These are phyloP conservation scores for Colletes collaris DNA, from an alignment of 2,888 invertebrate species.

Conservation along the genomic window DNA sequence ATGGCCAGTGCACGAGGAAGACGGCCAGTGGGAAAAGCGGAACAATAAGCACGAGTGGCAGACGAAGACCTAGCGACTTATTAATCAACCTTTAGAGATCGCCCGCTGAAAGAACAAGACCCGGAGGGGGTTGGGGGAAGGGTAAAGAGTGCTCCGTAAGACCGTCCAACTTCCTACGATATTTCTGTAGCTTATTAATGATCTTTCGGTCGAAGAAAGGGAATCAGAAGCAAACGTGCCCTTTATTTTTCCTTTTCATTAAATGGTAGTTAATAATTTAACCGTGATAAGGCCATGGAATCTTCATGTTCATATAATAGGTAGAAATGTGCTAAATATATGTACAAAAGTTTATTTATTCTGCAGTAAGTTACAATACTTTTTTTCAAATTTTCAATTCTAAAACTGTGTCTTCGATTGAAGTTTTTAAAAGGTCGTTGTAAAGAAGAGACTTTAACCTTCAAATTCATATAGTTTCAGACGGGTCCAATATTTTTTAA, in stretches of 20 bases:
- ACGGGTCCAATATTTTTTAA: no score
- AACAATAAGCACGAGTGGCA: slow-evolving; percentile 35
- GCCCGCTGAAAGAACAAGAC: slow-evolving; percentile 26
- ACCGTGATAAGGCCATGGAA: no score
- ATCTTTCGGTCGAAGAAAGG: not conserved
- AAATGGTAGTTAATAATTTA: not conserved
- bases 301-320: no score
- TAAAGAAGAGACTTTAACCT: no score
- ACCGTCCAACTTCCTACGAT: slow-evolving; percentile 30
- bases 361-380: no score
- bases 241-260: not conserved
- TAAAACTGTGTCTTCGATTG: no score
- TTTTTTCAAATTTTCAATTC: no score
- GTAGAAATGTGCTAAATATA: no score
- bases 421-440: no score
- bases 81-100: slow-evolving; percentile 47
- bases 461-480: no score
- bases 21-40: slow-evolving; percentile 17
- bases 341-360: no score
- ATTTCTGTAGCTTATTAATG: slow-evolving; percentile 40
- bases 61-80: slow-evolving; percentile 45
- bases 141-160: slow-evolving; percentile 21
- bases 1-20: slow-evolving; percentile 26
- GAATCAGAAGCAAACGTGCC: not conserved
- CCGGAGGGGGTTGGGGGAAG: not conserved